phyloP scores from a whole-genome alignment of 2,888 invertebrate species.

The Linnaemya vulpina region DNA sequence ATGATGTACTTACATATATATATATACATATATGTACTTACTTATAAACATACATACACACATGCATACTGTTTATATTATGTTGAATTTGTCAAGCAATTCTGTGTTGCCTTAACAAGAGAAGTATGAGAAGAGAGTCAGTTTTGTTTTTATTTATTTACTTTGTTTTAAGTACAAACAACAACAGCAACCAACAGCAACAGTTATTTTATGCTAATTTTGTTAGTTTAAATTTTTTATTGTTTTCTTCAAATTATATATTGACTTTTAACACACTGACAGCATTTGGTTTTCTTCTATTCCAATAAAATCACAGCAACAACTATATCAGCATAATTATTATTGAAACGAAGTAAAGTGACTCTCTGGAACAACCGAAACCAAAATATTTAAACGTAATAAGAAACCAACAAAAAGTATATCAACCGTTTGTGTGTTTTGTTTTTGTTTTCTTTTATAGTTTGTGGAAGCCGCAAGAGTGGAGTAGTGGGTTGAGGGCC shows the following conservation, averaged over 20 bases:
- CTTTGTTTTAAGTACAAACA: conserved; percentile 43
- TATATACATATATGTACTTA: background rate
- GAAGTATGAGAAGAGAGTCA: conserved; percentile 8
- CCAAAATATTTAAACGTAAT: conserved; percentile 37
- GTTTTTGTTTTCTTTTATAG: conserved; percentile 1
- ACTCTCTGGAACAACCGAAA: conserved; percentile 46
- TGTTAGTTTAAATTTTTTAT: conserved; percentile 7
- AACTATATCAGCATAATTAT: conserved; percentile 22
- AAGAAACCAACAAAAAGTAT: conserved; percentile 42
- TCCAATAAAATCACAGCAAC: conserved; percentile 48
- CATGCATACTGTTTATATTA: background rate
- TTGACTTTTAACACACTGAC: conserved; percentile 36
- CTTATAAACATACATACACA: background rate
- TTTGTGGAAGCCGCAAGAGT: background rate
- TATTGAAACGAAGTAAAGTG: conserved; percentile 36
- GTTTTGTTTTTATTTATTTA: conserved; percentile 19
- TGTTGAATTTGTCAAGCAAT: background rate
- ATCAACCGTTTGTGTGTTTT: conserved; percentile 30
- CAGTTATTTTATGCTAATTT: background rate
- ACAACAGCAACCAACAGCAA: conserved; percentile 11
- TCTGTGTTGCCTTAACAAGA: background rate
- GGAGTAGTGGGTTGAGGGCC: conserved; percentile 5
- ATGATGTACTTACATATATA: background rate
- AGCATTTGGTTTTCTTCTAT: conserved; percentile 39
- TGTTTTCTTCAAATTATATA: conserved; percentile 26